A percentile compares a stretch with the other conserved stretches of the same genome.
phyloP scores from a whole-genome alignment of 2,888 invertebrate genomes.

The Synergus gifuensis region DNA sequence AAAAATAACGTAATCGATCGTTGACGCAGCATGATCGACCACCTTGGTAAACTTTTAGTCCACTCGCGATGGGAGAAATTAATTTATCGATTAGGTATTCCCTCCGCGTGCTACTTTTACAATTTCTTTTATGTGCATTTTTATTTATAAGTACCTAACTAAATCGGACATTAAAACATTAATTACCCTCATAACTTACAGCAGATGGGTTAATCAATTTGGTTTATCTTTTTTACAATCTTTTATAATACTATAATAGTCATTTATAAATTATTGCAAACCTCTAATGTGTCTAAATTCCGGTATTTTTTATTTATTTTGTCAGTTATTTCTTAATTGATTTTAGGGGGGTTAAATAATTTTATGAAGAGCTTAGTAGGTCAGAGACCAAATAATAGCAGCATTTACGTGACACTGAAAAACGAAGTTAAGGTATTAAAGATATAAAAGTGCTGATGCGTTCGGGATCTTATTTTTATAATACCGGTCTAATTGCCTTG shows the following conservation, averaged over 20 bases:
- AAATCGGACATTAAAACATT: neutral
- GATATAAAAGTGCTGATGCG: conserved; percentile 14
- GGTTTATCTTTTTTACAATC: neutral
- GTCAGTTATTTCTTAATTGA: neutral
- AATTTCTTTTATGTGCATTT: neutral
- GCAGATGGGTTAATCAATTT: neutral
- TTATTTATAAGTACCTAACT: neutral
- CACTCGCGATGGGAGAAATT: neutral
- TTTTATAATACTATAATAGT: too few relatives aligned
- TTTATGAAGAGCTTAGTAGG: neutral
- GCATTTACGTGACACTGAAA: neutral
- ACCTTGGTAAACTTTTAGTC: neutral
- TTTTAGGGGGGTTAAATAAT: neutral
- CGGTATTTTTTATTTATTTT: too few relatives aligned
- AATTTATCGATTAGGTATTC: neutral
- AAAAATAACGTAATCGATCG: conserved; percentile 2
- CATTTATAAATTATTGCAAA: too few relatives aligned
- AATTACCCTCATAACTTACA: neutral
- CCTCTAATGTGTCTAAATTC: too few relatives aligned
- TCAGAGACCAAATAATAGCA: neutral
- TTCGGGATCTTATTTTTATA: conserved; percentile 10
- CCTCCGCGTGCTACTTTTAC: neutral
- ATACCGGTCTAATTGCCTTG: conserved; percentile 27
- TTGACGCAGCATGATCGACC: neutral
- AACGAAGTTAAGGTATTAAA: conserved; percentile 15